Evolutionary conservation across 1,140 invertebrate genomes (phyloP).

Genomic region (Trichogramma pretiosum): DNA sequence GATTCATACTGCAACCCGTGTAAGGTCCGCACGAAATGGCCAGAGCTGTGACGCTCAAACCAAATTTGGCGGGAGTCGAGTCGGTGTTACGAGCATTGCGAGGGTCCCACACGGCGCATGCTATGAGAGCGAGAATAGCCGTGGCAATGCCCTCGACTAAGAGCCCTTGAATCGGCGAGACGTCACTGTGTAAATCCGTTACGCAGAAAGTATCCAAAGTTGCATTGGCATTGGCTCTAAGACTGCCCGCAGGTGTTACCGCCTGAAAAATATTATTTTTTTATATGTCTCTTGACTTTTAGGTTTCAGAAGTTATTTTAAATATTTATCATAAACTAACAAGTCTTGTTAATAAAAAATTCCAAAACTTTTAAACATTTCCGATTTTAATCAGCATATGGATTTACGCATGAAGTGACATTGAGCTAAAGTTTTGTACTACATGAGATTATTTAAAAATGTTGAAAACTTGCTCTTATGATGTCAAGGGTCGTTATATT

Average conservation of each 20-base stretch:
- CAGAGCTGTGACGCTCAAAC: conserved; percentile 43
- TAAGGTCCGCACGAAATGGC: conserved; percentile 47
- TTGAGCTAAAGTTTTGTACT: no score
- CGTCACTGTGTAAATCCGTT: conserved; percentile 46
- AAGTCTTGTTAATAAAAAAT: no score
- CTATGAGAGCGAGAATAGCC: conserved; percentile 58
- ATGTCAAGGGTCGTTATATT: no score
- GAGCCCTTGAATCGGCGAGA: conserved; percentile 44
- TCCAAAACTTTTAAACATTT: no score
- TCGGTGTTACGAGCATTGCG: conserved; percentile 45
- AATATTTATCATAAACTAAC: no score
- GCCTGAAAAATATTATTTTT: conserved; percentile 23
- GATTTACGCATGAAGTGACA: no score
- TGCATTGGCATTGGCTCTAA: conserved; percentile 1
- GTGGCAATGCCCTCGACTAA: conserved; percentile 58
- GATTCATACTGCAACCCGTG: conserved; percentile 76
- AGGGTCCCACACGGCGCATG: conserved; percentile 55
- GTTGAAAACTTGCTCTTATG: no score
- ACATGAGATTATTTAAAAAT: no score
- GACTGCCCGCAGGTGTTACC: conserved; percentile 40
- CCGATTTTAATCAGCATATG: no score
- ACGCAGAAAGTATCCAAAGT: conserved; percentile 46
- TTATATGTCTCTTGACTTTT: not conserved
- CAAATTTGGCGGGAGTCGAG: conserved; percentile 47
- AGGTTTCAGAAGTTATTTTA: no score